phyloP scores from a whole-genome alignment of 2,888 invertebrate species.

The Andrena camellia region DNA sequence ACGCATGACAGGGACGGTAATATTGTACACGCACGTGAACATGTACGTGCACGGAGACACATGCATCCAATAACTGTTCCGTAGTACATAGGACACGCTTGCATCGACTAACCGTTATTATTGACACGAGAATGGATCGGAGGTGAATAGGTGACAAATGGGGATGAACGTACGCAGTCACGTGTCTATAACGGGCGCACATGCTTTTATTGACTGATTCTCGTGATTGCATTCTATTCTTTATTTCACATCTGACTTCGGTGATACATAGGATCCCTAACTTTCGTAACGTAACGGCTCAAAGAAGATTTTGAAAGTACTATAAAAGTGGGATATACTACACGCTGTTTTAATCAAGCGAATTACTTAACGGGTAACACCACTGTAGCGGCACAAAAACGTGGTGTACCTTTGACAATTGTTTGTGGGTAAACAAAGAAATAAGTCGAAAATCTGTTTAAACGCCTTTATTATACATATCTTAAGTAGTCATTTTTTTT shows the following conservation, averaged over 20 bases:
- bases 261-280: neutral
- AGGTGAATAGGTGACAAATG: conserved; percentile 42
- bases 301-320: neutral
- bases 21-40: neutral
- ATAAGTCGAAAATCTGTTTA: too few species aligned
- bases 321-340: neutral
- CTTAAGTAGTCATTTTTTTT: too few species aligned
- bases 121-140: conserved; percentile 38
- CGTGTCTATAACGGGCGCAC: conserved; percentile 32
- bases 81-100: conserved; percentile 2
- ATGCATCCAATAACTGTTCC: neutral
- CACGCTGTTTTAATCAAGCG: too few species aligned
- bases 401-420: too few species aligned
- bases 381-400: too few species aligned
- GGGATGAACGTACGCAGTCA: conserved; percentile 30
- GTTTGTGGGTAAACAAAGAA: too few species aligned
- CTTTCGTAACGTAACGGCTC: neutral
- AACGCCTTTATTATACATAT: too few species aligned
- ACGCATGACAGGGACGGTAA: conserved; percentile 29
- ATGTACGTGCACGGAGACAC: neutral
- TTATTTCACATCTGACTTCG: conserved; percentile 3
- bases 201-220: conserved; percentile 26
- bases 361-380: too few species aligned
- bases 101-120: conserved; percentile 47
- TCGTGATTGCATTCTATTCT: conserved; percentile 28